phyloP scores from a whole-genome alignment of 2,113 vertebrate genomes.

The Odobenus rosmarus region DNA sequence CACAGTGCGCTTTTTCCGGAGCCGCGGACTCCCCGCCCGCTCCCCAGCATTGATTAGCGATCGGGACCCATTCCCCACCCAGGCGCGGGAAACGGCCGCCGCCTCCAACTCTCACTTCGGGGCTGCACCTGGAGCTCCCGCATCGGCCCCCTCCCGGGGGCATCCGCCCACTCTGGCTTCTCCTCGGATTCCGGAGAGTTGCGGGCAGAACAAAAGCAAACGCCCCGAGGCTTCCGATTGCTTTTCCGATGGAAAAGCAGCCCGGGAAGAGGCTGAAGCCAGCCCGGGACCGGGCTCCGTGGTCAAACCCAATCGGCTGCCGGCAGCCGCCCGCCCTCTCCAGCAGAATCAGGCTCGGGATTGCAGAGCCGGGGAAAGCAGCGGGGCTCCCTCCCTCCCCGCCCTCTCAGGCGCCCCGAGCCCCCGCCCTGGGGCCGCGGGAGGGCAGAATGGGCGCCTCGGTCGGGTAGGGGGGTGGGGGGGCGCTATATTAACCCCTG shows the following conservation, averaged over 20 bases:
- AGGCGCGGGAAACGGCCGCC: neutral
- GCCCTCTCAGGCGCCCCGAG: neutral
- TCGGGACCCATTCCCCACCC: neutral
- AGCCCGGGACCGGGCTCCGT: neutral
- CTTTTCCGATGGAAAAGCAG: neutral
- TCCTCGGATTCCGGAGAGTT: slow-evolving; percentile 21
- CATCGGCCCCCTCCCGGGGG: neutral
- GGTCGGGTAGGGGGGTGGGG: neutral
- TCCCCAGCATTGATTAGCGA: neutral
- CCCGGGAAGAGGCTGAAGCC: neutral
- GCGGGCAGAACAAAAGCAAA: slow-evolving; percentile 75
- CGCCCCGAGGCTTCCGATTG: slow-evolving; percentile 12
- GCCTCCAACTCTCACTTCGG: neutral
- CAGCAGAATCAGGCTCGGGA: neutral
- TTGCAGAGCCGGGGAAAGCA: neutral
- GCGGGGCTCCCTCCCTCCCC: neutral
- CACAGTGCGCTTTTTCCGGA: neutral
- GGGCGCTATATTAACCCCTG: neutral
- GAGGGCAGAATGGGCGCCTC: neutral
- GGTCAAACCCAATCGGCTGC: neutral
- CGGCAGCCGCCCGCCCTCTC: neutral
- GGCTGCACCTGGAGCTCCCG: slow-evolving; percentile 37
- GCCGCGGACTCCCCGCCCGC: neutral
- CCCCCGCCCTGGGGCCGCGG: neutral
- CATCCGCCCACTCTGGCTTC: slow-evolving; percentile 34